Conservation (phyloP, 2,113 vertebrate genomes). For the Tursiops truncatus region DNA sequence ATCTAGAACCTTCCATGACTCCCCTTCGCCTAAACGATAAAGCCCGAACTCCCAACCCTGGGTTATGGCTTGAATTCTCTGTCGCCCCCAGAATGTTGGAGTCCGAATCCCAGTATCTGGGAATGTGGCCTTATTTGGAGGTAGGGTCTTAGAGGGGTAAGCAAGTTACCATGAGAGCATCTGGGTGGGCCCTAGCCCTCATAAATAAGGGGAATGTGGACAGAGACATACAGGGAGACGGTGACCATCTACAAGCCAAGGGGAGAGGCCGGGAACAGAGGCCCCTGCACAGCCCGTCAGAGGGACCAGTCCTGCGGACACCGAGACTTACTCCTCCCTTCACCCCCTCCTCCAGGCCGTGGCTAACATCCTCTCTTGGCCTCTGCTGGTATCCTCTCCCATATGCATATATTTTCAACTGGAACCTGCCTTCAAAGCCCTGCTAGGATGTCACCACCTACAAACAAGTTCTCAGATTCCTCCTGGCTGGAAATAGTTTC, state of each 20-base stretch:
- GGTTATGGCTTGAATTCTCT: not conserved
- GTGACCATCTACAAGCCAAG: fast-evolving
- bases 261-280: not conserved
- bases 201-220: not conserved
- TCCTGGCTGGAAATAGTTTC: not conserved
- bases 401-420: not conserved
- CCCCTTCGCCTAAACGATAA: not conserved
- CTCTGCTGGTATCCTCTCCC: not conserved
- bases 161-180: not conserved
- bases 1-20: not conserved
- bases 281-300: not conserved
- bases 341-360: not conserved
- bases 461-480: not conserved
- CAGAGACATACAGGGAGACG: not conserved
- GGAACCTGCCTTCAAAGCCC: not conserved
- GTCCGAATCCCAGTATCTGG: not conserved
- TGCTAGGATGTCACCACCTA: not conserved
- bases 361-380: not conserved
- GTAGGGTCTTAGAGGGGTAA: not conserved
- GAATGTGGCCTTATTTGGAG: not conserved
- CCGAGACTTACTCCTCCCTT: not conserved
- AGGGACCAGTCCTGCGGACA: not conserved
- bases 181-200: not conserved
- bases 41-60: not conserved
- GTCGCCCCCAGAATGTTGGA: not conserved